Base-by-base conservation (phyloP, 1,140 invertebrate genomes). In the Magallana angulata region DNA sequence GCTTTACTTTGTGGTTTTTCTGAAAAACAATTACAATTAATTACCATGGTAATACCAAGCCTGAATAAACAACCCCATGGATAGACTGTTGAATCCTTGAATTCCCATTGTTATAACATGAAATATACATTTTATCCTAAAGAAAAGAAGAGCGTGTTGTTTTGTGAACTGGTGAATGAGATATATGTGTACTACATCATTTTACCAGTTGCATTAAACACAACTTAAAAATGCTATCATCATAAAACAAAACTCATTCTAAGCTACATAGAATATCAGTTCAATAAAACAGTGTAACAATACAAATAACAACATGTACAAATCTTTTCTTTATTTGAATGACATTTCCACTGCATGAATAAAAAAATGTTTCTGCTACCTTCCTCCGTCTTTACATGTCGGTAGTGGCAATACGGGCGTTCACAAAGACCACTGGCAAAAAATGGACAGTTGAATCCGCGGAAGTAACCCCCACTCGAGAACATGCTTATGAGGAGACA, bases 341-440 rank as follows among this genome's bases (percentile, higher is more conserved):
- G 62, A 64, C 18, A 64, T 64, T 18, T 64, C 62, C 14, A 64
- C 36, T 48, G 36, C 36, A 48, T 48, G 14, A 64, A 64, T 64
- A 14, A 64, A 16, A 18, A 82, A 82, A 6, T 57, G 36, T 36
- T 82, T 58, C 58, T 84, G 83, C 16, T 87, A 88, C 87, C 87
- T 88, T 85, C 87, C n/a, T 85, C 83, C n/a, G 68, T 76, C 92
- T 96, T 97, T 91, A 96, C 95, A 95, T 98, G 98, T 93, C 97
- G 96, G 94, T 97, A 98, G 95, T 98, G 97, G 95, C 98, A 98
- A 94, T 98, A 97, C 24, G 97, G 97, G 92, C 98, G 96, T 90
- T 97, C 97, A 95, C 98, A 98, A 82, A 96, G 94, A 62, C 97
- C 97, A 94, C 95, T 97, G 90, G 97, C 96, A 92, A 96, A 97